phyloP scores from a whole-genome alignment of 1,140 invertebrate species.

The Drosophila tani region DNA sequence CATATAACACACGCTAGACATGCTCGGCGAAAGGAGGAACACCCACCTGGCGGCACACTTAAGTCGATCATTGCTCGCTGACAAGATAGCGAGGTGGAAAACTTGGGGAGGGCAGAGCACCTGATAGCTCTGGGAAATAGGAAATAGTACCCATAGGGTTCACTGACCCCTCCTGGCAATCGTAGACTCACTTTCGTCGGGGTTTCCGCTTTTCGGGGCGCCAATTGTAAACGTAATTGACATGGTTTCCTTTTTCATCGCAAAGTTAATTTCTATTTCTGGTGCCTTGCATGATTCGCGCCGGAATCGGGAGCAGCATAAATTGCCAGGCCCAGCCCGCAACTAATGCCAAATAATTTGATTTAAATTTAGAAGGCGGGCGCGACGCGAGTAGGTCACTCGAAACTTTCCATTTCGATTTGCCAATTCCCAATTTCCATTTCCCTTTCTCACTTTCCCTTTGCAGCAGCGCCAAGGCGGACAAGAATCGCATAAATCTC shows the following conservation, averaged over 20 bases:
- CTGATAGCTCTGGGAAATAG: constrained; percentile 6
- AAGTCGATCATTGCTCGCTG: constrained; percentile 68
- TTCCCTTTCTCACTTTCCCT: constrained; percentile 16
- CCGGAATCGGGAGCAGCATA: constrained; percentile 69
- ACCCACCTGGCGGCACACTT: constrained; percentile 65
- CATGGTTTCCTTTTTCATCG: constrained; percentile 76
- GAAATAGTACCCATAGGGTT: constrained; percentile 26
- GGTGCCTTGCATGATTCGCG: constrained; percentile 56
- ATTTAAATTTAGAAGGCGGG: constrained; percentile 73
- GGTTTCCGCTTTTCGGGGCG: constrained; percentile 44
- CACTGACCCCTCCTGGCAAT: constrained; percentile 50
- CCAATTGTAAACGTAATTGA: constrained; percentile 79
- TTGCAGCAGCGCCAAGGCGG: constrained; percentile 69
- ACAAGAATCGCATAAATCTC: constrained; percentile 80
- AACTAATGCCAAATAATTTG: constrained; percentile 80
- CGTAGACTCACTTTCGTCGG: constrained; percentile 52
- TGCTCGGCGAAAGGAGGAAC: constrained; percentile 16
- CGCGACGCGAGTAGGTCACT: constrained; percentile 58
- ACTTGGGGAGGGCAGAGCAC: not conserved
- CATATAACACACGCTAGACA: constrained; percentile 61
- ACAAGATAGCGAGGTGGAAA: constrained; percentile 46
- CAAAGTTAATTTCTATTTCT: constrained; percentile 76
- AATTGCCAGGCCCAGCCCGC: constrained; percentile 57
- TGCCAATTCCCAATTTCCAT: constrained; percentile 11
- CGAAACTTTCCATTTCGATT: constrained; percentile 45